Evolutionary conservation across 2,113 vertebrate genomes (phyloP), one percentile per base, ranked within the genome.

Genomic region (Ceratotherium simum): DNA sequence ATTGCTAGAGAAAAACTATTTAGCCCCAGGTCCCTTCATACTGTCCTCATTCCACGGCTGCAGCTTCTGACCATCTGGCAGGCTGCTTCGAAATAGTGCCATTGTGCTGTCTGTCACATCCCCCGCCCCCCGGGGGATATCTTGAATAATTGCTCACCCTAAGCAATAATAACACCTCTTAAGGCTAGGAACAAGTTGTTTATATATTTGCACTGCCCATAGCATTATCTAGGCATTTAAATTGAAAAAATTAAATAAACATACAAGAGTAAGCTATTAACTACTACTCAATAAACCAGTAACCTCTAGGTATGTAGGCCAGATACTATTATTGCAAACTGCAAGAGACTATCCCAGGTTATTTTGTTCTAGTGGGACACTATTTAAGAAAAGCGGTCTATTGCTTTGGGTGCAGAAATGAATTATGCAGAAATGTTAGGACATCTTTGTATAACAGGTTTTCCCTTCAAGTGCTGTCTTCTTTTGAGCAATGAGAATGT

Each of bases 171-270:
- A 97, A 96, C 69, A 81, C 39, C 70, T 94, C 95, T 83, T 84
- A 75, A 91, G 91, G 94, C 96, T 76, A 94, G 92, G 79, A 97
- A 54, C 5, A 95, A 81, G 69, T 97, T 96, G 64, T 97, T 96
- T 95, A 78, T 97, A 62, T 96, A 87, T 91, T 85, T 97, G n/a
- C 69, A 80, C 29, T 90, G 93, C 96, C 90, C 72, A 39, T 21
- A 85, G 96, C 90, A 84, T 88, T 95, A 96, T 93, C 70, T 46
- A 87, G 76, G 79, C 86, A 95, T 84, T 97, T 93, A 94, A 97
- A 97, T 90, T 94, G 93, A 97, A 95, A 95, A 97, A 98, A 92
- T 89, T 97, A 97, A 98, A 96, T 97, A 98, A 96, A 27, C 79
- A 84, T 97, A 97, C 82, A 88, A 81, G 25, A 79, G 36, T 58